Evolutionary conservation across 2,113 vertebrate species (phyloP), one percentile per base, ranked within the genome.

Genomic region (Acrocephalus kingi): DNA sequence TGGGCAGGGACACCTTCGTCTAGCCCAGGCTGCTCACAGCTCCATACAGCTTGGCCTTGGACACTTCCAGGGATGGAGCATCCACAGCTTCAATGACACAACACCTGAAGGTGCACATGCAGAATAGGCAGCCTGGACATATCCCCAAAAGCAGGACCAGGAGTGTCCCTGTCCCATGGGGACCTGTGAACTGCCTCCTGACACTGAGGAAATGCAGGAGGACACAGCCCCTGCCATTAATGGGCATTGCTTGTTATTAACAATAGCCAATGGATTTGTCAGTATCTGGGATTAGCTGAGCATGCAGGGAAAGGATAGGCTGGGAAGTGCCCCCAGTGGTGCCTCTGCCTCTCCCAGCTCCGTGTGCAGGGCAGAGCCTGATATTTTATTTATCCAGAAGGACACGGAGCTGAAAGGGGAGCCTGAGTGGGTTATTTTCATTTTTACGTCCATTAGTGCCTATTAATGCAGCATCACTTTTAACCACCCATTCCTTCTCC

Each of bases 381-480:
- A 84, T 87, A 69, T 67, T 96, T 95, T 89, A 94, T 95, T 93
- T 95, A 89, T 91, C 90, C 75, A 33, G 73, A 66, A 92, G 78
- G 90, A 77, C 84, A 43, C 1, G 1, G 72, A 87, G 77, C 59
- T 51, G 51, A 69, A 48, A 24, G 37, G 33, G 35, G 48, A 74
- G 11, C 23, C 46, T 4, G 48, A 17, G 56, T 0, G 1, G 37
- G 41, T 28, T 58, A 71, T 91, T 74, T 74, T 79, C 30, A 78
- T 88, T 89, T 64, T 87, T 61, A 46, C 76, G 61, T 59, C 72
- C 68, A 62, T 84, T 90, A 87, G 62, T 56, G 68, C 6, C 67
- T 75, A 72, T 71, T 78, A 84, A 51, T 22, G 52, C 37, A 89
- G 22, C 68, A 49, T 46, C 56, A 13, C 23, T 79, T 87, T 37